Evolutionary conservation across 2,888 invertebrate genomes (phyloP).

Genomic region (Caenorhabditis wallacei): DNA sequence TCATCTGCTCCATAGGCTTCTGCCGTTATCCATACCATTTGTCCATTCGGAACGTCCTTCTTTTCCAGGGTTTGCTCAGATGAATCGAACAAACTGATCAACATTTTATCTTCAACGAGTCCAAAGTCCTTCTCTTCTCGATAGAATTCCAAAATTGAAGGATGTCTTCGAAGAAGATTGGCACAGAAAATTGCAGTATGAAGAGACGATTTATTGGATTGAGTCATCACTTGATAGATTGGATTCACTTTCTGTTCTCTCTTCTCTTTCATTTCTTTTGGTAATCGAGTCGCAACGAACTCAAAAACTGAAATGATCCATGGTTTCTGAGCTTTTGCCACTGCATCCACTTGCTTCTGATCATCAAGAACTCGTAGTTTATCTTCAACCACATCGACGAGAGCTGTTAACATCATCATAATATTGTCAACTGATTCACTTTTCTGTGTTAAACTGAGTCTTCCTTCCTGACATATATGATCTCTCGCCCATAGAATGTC

Average conservation of each 20-base stretch:
- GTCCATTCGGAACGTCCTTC: conserved; percentile 14
- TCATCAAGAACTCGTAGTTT: conserved; percentile 23
- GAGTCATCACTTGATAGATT: conserved; percentile 51
- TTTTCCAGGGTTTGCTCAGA: neutral
- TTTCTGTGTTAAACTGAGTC: conserved; percentile 16
- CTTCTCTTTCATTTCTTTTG: conserved; percentile 48
- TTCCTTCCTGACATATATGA: conserved; percentile 47
- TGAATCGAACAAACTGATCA: neutral
- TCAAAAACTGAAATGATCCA: conserved; percentile 57
- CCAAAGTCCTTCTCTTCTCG: conserved; percentile 1
- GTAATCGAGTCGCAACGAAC: conserved; percentile 43
- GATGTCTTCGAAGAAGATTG: conserved; percentile 25
- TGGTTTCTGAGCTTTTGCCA: conserved; percentile 29
- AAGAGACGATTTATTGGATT: conserved; percentile 51
- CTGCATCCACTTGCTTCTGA: conserved; percentile 15
- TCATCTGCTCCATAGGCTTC: conserved; percentile 48
- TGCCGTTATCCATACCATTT: conserved; percentile 32
- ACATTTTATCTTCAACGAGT: neutral
- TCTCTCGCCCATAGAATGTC: conserved; percentile 53
- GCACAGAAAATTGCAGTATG: conserved; percentile 47
- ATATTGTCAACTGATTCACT: conserved; percentile 54
- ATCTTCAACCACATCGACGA: conserved; percentile 40
- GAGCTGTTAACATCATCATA: conserved; percentile 51
- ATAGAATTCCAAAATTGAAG: conserved; percentile 33
- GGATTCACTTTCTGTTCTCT: conserved; percentile 28